phyloP scores from a whole-genome alignment of 2,113 vertebrate genomes.

The Perognathus longimembris region DNA sequence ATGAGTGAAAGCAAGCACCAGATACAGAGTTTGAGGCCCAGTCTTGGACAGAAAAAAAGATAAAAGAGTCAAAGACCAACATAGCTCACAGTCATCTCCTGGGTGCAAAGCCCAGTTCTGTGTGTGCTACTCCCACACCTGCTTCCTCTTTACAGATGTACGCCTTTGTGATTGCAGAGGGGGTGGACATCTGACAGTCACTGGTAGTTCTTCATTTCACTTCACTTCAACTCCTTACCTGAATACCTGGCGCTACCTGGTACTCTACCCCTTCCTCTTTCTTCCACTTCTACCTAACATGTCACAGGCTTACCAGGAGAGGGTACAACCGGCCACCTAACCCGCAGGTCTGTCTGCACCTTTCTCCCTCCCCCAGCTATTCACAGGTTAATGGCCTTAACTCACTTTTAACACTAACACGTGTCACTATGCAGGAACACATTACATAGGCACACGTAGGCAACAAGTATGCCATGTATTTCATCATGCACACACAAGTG shows the following conservation, averaged over 20 bases:
- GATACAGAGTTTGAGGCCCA: too few species aligned
- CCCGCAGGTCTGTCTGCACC: background rate
- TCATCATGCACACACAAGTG: background rate
- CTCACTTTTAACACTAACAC: background rate
- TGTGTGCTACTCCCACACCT: rapidly evolving
- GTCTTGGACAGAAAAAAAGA: background rate
- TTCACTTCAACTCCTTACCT: background rate
- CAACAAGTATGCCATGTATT: too few species aligned
- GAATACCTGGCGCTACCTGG: too few species aligned
- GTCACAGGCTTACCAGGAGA: background rate
- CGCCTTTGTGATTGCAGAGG: background rate
- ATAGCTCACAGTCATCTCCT: rapidly evolving
- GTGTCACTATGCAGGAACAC: too few species aligned
- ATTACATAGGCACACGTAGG: rapidly evolving
- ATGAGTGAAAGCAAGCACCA: too few species aligned
- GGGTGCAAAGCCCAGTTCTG: background rate
- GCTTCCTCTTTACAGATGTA: background rate
- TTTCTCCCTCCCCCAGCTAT: background rate
- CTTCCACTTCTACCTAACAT: background rate
- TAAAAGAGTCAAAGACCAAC: background rate
- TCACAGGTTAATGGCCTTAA: background rate
- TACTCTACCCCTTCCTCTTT: background rate
- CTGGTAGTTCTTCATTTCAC: too few species aligned
- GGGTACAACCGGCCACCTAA: background rate
- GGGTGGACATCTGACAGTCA: too few species aligned